Base-by-base conservation (phyloP, 2,888 invertebrate genomes). In the Phyllotreta striolata region DNA sequence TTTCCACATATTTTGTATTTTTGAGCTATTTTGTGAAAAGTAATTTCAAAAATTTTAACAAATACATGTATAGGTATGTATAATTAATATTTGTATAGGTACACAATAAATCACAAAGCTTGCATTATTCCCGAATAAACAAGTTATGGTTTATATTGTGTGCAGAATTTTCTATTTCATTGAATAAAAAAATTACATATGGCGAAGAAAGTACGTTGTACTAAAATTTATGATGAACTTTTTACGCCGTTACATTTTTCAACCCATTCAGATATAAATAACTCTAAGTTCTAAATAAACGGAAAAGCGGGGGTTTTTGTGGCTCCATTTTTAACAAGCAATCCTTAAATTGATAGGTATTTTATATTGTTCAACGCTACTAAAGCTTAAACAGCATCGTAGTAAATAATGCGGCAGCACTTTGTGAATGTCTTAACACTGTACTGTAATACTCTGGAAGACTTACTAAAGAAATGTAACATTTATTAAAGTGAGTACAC, bases 321-420 rank as follows among this genome's bases (percentile, higher is more conserved):
- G 6, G 35, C 34, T 49, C 35, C 10, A 49, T 49, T 12, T 49
- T 35, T 24, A 24, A 49, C 12, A 49, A 49, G 12, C 49, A 3
- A 13, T 6, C 7, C 10, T 37, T n/a, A 34, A 49, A 49, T 49
- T 49, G 49, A 49, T 49, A 37, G 37, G 49, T 49, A 49, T 49
- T 49, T 49, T 37, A 49, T 35, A 49, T 49, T 49, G 34, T 49
- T 49, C 49, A 35, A 34, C 49, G 34, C 10, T 37, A 49, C 49
- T 49, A 12, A 35, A 49, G 34, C 35, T 49, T 14, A 49, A 49
- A 49, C 49, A 49, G 37, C 37, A 35, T 49, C 34, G 6, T 12
- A 35, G 35, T 8, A 49, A 49, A 49, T 35, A 49, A 49, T 35
- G 49, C 35, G 49, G 49, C n/a, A 49, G 35, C 49, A 49, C 49